These are phyloP conservation scores for Halichondria panicea DNA, from an alignment of 37 sponge, comb jelly and placozoan species.

Conservation along the genomic window DNA sequence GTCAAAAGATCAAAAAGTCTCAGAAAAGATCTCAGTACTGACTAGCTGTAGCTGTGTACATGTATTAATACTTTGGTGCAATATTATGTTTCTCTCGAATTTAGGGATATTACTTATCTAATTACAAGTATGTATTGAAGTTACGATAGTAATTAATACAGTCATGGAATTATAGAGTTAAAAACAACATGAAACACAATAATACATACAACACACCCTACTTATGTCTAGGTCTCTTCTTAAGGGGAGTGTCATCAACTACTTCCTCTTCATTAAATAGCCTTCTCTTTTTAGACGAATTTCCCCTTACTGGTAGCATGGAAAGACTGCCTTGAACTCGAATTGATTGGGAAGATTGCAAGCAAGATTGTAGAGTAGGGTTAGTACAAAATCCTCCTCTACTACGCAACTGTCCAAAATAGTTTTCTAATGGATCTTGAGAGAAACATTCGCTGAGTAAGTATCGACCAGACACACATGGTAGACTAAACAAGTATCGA, in stretches of 20 bases:
- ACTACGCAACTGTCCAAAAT: slow-evolving; percentile 22
- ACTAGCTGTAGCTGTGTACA: too few species aligned
- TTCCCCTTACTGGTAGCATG: slow-evolving; percentile 12
- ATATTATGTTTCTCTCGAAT: too few species aligned
- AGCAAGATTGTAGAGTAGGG: slow-evolving; percentile 36
- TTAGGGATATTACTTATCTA: too few species aligned
- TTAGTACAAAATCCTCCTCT: slow-evolving; percentile 24
- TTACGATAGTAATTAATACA: too few species aligned
- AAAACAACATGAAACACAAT: too few species aligned
- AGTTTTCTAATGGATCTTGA: slow-evolving; percentile 30
- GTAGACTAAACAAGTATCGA: neutral
- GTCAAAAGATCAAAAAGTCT: too few species aligned
- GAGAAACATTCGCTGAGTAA: slow-evolving; percentile 18
- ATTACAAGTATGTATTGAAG: too few species aligned
- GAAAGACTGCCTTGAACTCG: slow-evolving; percentile 4
- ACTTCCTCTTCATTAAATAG: neutral
- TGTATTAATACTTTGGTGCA: too few species aligned
- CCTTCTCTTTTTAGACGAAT: slow-evolving; percentile 7
- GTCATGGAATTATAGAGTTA: too few species aligned
- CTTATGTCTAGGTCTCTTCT: slow-evolving; percentile 5
- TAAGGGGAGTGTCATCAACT: slow-evolving; percentile 4
- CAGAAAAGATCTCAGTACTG: too few species aligned
- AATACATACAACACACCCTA: too few species aligned
- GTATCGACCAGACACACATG: neutral
- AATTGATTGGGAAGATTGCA: slow-evolving; percentile 2